Conservation (phyloP, 1,140 invertebrate genomes). For the Meloidogyne floridensis region DNA sequence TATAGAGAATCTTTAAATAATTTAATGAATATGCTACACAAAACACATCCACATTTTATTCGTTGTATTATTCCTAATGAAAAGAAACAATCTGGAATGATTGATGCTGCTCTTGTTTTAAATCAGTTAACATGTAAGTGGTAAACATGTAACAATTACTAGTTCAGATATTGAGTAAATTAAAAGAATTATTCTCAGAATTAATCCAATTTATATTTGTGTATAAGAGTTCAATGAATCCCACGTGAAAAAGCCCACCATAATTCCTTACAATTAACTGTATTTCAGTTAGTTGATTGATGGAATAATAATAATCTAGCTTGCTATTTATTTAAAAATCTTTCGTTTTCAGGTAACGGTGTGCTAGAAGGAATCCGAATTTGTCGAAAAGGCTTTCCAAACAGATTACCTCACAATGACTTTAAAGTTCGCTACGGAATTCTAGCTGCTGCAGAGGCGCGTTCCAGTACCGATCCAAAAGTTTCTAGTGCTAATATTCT, state of each 20-base stretch:
- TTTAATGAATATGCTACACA: slow-evolving; percentile 64
- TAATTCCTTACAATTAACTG: no score
- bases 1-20: slow-evolving; percentile 66
- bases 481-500: slow-evolving; percentile 65
- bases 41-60: slow-evolving; percentile 95
- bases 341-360: slow-evolving; percentile 77
- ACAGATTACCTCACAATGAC: slow-evolving; percentile 41
- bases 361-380: slow-evolving; percentile 99
- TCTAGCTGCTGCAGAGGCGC: slow-evolving; percentile 59
- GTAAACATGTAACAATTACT: no score
- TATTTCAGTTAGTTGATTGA: no score
- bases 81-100: slow-evolving; percentile 74
- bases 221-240: no score
- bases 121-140: slow-evolving; percentile 89
- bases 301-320: not conserved
- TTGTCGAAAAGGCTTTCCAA: slow-evolving; percentile 83
- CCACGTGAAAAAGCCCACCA: no score
- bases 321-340: not conserved
- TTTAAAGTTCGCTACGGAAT: slow-evolving; percentile 54
- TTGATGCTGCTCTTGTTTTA: slow-evolving; percentile 70
- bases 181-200: no score
- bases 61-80: slow-evolving; percentile 99
- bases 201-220: no score
- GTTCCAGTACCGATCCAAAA: slow-evolving; percentile 50
- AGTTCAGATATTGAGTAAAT: no score